Base-by-base conservation (phyloP, 1,140 invertebrate species). In the Babylonia areolata region DNA sequence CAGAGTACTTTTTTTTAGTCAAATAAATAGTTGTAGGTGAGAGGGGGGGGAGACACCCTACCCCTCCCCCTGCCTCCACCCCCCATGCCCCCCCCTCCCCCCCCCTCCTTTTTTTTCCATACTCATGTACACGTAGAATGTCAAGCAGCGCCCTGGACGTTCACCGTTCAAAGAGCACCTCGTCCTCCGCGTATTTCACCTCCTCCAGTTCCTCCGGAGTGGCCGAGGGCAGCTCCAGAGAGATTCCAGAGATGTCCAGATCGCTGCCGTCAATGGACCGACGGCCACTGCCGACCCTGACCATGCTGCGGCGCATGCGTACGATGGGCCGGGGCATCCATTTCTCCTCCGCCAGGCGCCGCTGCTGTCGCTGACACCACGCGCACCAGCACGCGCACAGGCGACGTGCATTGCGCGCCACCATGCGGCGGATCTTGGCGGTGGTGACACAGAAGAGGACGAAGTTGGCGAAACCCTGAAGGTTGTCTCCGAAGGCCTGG, bases 401-500 rank as follows among this genome's bases (percentile, higher is more conserved):
- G 17, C 35, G n/a, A 28, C 81, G 51, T 5, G 79, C 33, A 17
- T 42, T n/a, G 6, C 81, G 86, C 28, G 31, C 42, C 77, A 91
- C 31, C 46, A 79, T 80, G 31, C 37, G 78, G 33, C 88, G 84
- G 33, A 91, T 88, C 64, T 87, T 86, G 71, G 81, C 87, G 3
- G 89, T 89, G n/a, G 87, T 81, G 17, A 89, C 23, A 78, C 87
- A 90, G 77, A 92, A 90, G 31, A 91, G 86, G 17, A 91, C 71
- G 5, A 54, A 88, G 85, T 92, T 92, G 58, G 85, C 87, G 2
- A 92, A 77, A 17, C 90, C 90, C 42, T 91, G 90, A 28, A 86
- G 73, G 64, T 91, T 90, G 80, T 92, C 90, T 2, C 90, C 89
- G 20, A 91, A 71, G 23, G 86, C 91, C 91, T 92, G 87, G 9